Evolutionary conservation across 2,888 invertebrate species (phyloP), one percentile per base, ranked within the genome.

Genomic region (Micropterix aruncella): DNA sequence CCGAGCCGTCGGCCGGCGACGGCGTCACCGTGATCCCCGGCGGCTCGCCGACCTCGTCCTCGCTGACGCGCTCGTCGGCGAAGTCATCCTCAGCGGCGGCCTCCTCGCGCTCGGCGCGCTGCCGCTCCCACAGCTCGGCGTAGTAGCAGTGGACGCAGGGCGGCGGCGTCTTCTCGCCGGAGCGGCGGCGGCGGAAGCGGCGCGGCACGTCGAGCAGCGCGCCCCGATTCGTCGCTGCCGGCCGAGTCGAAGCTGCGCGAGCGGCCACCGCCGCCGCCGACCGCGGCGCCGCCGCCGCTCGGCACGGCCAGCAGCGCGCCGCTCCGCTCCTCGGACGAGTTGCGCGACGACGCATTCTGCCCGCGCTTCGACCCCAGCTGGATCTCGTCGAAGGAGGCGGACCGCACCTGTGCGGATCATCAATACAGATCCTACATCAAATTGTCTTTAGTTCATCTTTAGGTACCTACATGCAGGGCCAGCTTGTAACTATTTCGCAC

Each of bases 321-420:
- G 27, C 15, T 27, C 27, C 27, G 27, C 14, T 40, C 44, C 45
- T 48, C 48, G 48, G 61, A 56, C 14, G 50, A 37, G 46, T 54
- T 54, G 42, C 53, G 52, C 44, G 51, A 52, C 47, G 50, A 46
- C 56, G 49, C 62, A 37, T 43, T 47, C 47, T 69, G 66, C 48
- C 74, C 71, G 46, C 84, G 77, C 55, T 82, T 81, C 44, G 83
- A 78, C 58, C 83, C 85, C 61, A 87, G 60, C 61, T 88, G 85
- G 61, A 88, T 89, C 70, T 90, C 89, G 70, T 90, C 90, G 70
- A 90, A 90, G 51, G 89, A 88, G 50, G 88, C 88, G 50, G 89
- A 89, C 55, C 90, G 83, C 56, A 90, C 83, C 77, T 77, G 49
- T 41, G 47, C n/a, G 47, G 46, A 46, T 39, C 48, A 42, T 45